Base-by-base conservation (phyloP, 2,113 vertebrate genomes). In the Telmatochromis brachygnathus region DNA sequence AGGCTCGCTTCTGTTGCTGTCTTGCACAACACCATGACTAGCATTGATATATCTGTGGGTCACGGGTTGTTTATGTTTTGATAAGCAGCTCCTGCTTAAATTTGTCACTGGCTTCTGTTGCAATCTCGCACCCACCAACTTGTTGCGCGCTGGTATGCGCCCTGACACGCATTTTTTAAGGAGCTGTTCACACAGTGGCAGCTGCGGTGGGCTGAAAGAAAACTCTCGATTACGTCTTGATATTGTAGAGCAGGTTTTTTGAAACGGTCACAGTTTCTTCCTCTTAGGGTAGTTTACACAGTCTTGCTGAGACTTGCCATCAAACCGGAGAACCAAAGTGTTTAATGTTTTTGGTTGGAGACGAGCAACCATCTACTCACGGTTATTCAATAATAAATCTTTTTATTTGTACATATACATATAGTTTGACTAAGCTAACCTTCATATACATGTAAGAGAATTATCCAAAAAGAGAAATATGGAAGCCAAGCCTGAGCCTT, bases 91-190 rank as follows among this genome's bases (percentile, higher is more conserved):
- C 28, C 54, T 75, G 54, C 23, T 92, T 77, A 84, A 75, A 88
- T 88, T 82, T 62, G 84, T 81, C 87, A 65, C 19, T 60, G 81
- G 83, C 77, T 84, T 90, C 87, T 92, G 88, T 89, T 54, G 92
- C 88, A 88, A 92, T 87, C 49, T 79, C 45, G 30, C 85, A 84
- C 79, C 77, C 86, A 58, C 81, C 65, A 54, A 90, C 94, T 90
- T 91, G 94, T 92, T 90, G 90, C 83, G 92, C 88, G 14, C 23
- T 55, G 86, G 86, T 85, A 87, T 93, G 89, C 84, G 90, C 83
- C 58, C 79, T n/a, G 90, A 85, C 93, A 88, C 81, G 88, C 82
- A 51, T 47, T 75, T 75, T 73, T 12, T 7, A 12, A 39, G 2
- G 54, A 70, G 79, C 85, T 89, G 79, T 21, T 42, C 83, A 28